phyloP scores from a whole-genome alignment of 1,140 invertebrate species.

The Bombus consobrinus region DNA sequence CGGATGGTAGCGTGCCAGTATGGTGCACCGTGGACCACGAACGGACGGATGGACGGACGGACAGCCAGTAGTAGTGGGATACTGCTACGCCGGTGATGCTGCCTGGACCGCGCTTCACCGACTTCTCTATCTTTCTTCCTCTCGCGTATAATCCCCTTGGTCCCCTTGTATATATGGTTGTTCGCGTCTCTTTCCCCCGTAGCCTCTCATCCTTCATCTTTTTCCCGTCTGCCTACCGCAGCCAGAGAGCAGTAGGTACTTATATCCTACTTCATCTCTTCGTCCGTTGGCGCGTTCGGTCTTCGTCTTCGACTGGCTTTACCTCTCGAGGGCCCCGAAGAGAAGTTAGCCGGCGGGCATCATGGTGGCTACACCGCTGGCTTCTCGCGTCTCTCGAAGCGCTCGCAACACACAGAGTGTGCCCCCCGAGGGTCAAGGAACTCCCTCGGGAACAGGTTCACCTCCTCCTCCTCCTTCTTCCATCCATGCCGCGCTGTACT shows the following conservation, averaged over 20 bases:
- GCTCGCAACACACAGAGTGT: constrained; percentile 66
- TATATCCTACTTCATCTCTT: constrained; percentile 44
- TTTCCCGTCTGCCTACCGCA: constrained; percentile 36
- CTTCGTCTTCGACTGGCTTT: constrained; percentile 44
- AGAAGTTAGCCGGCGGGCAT: constrained; percentile 75
- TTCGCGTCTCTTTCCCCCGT: not conserved
- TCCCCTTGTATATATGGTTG: not conserved
- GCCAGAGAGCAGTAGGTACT: not conserved
- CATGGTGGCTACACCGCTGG: constrained; percentile 76
- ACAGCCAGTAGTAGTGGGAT: constrained; percentile 74
- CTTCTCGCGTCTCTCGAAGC: constrained; percentile 69
- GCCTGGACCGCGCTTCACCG: constrained; percentile 51
- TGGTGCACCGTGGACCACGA: constrained; percentile 62
- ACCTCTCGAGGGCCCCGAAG: constrained; percentile 63
- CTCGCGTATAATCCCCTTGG: not conserved
- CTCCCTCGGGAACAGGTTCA: constrained; percentile 83
- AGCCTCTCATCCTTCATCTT: constrained; percentile 52
- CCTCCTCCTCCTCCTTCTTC: constrained; percentile 72
- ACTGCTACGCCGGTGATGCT: constrained; percentile 64
- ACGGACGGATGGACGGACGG: constrained; percentile 64
- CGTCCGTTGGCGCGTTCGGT: constrained; percentile 16
- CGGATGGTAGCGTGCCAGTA: constrained; percentile 64
- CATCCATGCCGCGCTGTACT: not conserved
- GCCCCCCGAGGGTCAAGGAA: constrained; percentile 81
- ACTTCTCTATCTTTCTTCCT: constrained; percentile 23